These are phyloP conservation scores for Eublepharis macularius DNA, from an alignment of 2,113 vertebrate species.

Conservation along the genomic window DNA sequence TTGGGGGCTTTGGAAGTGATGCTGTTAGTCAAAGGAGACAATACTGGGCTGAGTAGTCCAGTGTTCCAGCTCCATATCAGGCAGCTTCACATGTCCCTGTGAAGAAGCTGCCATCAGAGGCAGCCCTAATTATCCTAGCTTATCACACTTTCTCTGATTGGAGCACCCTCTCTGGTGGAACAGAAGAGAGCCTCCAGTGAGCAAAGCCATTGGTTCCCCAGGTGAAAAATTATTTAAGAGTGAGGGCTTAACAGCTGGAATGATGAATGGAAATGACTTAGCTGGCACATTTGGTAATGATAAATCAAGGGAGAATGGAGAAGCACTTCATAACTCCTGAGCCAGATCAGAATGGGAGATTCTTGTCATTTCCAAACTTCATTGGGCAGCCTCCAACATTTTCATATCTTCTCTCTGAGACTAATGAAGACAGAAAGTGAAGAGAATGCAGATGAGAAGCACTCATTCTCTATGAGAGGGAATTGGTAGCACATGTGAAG, in stretches of 20 bases:
- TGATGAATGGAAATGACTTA: conserved; percentile 63
- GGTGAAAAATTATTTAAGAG: conserved; percentile 37
- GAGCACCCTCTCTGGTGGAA: background rate
- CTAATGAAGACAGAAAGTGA: background rate
- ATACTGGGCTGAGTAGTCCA: background rate
- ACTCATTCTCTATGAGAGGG: too few species aligned
- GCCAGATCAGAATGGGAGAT: background rate
- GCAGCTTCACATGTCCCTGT: background rate
- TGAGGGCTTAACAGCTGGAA: conserved; percentile 49
- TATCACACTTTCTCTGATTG: background rate
- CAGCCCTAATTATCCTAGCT: background rate
- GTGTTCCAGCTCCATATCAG: background rate
- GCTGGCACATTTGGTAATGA: conserved; percentile 40
- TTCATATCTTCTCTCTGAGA: background rate
- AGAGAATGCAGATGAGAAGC: too few species aligned
- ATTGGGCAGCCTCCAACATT: background rate
- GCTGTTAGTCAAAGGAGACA: background rate
- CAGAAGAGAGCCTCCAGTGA: background rate
- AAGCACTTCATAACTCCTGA: conserved; percentile 36
- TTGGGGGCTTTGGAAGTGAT: background rate
- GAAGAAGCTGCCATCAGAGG: background rate
- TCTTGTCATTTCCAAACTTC: background rate
- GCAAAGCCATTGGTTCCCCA: background rate
- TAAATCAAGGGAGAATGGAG: conserved; percentile 51
- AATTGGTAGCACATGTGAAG: too few species aligned